Evolutionary conservation across 2,888 invertebrate genomes (phyloP), one percentile per base, ranked within the genome.

Genomic region (Drosophila trichaetosa): DNA sequence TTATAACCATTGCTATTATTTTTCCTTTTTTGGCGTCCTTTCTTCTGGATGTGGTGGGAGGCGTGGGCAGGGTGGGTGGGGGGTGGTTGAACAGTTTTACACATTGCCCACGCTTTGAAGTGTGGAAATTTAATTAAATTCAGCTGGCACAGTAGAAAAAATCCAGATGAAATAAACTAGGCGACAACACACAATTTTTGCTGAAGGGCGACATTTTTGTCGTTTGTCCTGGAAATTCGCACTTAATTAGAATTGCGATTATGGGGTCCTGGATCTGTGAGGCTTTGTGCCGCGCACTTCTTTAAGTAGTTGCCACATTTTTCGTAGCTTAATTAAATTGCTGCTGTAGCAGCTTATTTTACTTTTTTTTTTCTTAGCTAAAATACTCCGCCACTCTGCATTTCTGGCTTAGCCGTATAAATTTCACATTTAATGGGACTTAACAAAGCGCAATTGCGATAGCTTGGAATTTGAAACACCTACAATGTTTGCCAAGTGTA

Each of bases 101-200:
- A 81, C 88, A 88, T 86, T 88, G 83, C 83, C 80, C 77, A 78
- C 73, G 85, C 87, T 89, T 87, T 87, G 87, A 87, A 87, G 89
- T 87, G 87, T 75, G 70, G 83, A 87, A 89, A 87, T 87, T 87
- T 87, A 87, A 87, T 87, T 87, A 87, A 87, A 87, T 87, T 89
- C 83, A 85, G 81, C 86, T 83, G 59, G 83, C 79, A 54, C 69
- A 61, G 69, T 62, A 57, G 57, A 71, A 76, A 84, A 67, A 73
- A 53, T 59, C 29, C 24, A 69, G 57, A 68, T 65, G 69, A 82
- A 85, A 85, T 85, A 85, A 87, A 89, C 80, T 81, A 89, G 89
- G 89, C 83, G 80, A 84, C 87, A 83, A 83, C 83, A 87, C 78
- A 88, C 27, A 11, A 76, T 83, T 86, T 83, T 63, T 73, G 65